Base-by-base conservation (phyloP, 1,140 invertebrate genomes). In the Nasonia vitripennis region DNA sequence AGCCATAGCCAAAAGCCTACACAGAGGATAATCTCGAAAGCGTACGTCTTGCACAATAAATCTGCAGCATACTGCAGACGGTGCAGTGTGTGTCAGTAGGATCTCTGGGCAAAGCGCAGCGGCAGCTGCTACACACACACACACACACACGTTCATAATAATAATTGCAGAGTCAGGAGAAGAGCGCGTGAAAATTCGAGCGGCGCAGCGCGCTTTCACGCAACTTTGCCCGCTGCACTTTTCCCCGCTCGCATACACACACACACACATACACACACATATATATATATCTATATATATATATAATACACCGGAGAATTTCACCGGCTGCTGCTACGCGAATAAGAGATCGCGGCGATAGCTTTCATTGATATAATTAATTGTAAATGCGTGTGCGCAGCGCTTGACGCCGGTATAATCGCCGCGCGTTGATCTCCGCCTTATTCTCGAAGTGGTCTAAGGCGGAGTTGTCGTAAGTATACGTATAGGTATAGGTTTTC, bases 361-460 rank as follows among this genome's bases (percentile, higher is more conserved):
- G 55, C 78, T 80, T 80, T 80, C 78, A 68, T 75, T 82, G 31
- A 82, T 82, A 37, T 62, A 82, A 82, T 82, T 82, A 82, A 74
- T 82, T 74, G 48, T 73, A 45, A 70, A 70, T 23, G 10, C 11
- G 31, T 41, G 37, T 45, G 37, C 20, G 20, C 12, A 7, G 2
- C 1, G 75, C 45, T 77, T 31, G 37, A 11, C 23, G 45, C 45
- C 2, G 45, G 27, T 55, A 31, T 27, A 27, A 27, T 48, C 48
- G 45, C 45, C 17, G 37, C 1, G 41, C 37, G 41, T 23, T 48
- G n/a, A 14, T 78, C 11, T 45, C 48, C 23, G 75, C 45, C 4
- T n/a, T n/a, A 0, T 4, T 11, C 23, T 77, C 34, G 12, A 1
- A 14, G 41, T 37, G 5, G 34, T 37, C 34, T 37, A 37, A 37